phyloP scores from a whole-genome alignment of 2,888 invertebrate genomes.

The Morinoia aosen region DNA sequence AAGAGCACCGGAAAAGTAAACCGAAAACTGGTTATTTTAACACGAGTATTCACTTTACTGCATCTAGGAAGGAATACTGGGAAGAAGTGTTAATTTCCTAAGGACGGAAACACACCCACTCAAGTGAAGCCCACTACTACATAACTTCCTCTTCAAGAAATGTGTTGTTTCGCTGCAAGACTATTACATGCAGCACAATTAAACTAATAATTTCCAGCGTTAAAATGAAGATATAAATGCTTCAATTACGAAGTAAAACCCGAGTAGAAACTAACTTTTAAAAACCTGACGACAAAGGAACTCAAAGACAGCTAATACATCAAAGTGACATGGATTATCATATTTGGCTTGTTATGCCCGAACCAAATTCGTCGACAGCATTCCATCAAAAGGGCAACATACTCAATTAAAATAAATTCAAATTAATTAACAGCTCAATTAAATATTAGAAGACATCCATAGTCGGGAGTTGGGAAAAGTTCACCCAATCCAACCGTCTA shows the following conservation, averaged over 20 bases:
- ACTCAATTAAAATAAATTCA: background rate
- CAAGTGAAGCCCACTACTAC: background rate
- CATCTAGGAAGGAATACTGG: too few species aligned
- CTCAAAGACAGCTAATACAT: too few species aligned
- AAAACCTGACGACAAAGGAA: too few species aligned
- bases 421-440: background rate
- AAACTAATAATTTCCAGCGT: too few species aligned
- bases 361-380: background rate
- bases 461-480: background rate
- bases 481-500: background rate
- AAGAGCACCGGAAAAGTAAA: background rate
- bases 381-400: background rate
- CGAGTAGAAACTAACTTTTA: too few species aligned
- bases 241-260: too few species aligned
- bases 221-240: too few species aligned
- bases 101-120: background rate
- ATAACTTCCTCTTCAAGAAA: background rate
- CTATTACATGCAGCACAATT: too few species aligned
- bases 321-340: too few species aligned
- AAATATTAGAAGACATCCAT: background rate
- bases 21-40: background rate
- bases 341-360: too few species aligned
- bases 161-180: background rate
- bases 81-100: too few species aligned
- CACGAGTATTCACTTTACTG: too few species aligned